Percentiles rank a stretch among this genome's conserved stretches.
phyloP scores from a whole-genome alignment of 1,140 invertebrate species.

The Drosophila bocqueti region DNA sequence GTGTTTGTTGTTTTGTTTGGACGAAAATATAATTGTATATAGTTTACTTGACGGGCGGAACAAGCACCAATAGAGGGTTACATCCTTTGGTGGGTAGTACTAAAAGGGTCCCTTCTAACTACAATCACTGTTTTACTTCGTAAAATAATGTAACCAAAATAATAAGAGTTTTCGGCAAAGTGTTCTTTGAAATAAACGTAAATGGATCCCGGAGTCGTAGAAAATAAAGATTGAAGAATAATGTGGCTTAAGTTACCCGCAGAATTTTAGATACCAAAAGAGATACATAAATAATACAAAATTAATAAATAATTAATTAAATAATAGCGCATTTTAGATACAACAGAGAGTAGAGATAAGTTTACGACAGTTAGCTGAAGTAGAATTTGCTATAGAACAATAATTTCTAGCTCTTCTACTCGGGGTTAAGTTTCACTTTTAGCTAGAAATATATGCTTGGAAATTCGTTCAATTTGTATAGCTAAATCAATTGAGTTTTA shows the following conservation, averaged over 20 bases:
- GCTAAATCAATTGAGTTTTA: constrained; percentile 30
- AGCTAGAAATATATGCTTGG: constrained; percentile 31
- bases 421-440: constrained; percentile 34
- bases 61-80: constrained; percentile 85
- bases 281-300: too few species aligned
- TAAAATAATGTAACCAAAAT: not conserved
- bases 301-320: not conserved
- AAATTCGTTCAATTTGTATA: constrained; percentile 30
- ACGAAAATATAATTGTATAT: constrained; percentile 30
- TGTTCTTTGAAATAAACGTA: not conserved
- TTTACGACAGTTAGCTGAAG: constrained; percentile 23
- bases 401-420: constrained; percentile 28
- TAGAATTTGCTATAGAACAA: constrained; percentile 8
- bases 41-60: constrained; percentile 84
- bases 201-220: not conserved
- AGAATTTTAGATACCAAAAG: not conserved
- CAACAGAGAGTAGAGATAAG: constrained; percentile 26
- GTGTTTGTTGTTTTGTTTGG: constrained; percentile 24
- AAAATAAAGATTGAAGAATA: not conserved
- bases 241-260: not conserved
- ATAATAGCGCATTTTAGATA: constrained; percentile 30
- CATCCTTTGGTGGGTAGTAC: constrained; percentile 69
- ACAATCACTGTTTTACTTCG: not conserved
- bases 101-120: constrained; percentile 39
- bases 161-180: not conserved